Base-by-base conservation (phyloP, 2,113 vertebrate species). In the Gymnocephalus cernua region DNA sequence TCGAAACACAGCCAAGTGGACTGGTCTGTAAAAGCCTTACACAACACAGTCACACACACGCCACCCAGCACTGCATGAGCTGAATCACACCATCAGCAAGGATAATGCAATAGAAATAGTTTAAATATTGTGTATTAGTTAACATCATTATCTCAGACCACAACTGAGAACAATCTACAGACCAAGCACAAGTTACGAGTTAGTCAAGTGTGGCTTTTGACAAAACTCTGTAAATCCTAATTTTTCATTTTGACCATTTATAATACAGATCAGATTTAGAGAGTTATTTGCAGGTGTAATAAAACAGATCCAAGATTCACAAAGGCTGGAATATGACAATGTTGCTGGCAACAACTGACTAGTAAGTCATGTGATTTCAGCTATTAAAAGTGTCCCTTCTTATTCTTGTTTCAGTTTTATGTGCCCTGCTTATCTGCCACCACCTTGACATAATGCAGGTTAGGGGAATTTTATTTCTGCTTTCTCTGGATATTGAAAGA, bases 1-100 rank as follows among this genome's bases (percentile, higher is more conserved):
- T 79, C 27, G 13, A 90, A 91, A 85, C 85, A 86, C 56, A 74
- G 68, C 79, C 70, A 85, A 76, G 88, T 89, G 91, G 72, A 87
- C 66, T 58, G 66, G 54, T 64, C 82, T 75, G 72, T 67, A 47
- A 73, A 74, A 85, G 41, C 41, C 45, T 23, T 32, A 21, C 53
- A 32, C 9, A 65, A 84, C 62, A 70, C 65, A 79, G 1, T 4
- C 18, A 82, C 64, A 64, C 57, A 74, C 73, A n/a, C 58, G 14
- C 11, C 38, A 27, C 16, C 10, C 6, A 41, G 35, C 62, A 5
- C 65, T 48, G 71, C 48, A 73, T 48, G 77, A 91, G 53, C 29
- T 63, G 64, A 86, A 76, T 70, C 71, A 77, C 51, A 70, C 21
- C 68, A 82, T 45, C 57, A 85, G 53, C 77, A 66, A 83, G 38